Percentiles rank a stretch among this genome's conserved stretches.
Evolutionary conservation across 2,113 vertebrate genomes (phyloP).

Genomic region (Marmota monax): DNA sequence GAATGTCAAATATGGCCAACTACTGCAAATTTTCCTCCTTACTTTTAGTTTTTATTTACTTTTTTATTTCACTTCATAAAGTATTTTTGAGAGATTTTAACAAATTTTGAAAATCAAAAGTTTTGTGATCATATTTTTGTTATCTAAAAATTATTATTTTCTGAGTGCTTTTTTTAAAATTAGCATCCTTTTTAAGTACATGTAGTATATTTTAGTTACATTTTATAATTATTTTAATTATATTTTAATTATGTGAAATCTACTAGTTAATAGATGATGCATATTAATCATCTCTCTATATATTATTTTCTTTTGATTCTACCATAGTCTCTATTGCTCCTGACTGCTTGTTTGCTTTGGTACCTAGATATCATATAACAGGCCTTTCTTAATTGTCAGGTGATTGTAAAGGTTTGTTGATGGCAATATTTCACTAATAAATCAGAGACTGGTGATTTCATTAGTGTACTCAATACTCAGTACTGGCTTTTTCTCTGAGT

Average conservation of each 20-base stretch:
- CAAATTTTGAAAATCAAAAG: not conserved
- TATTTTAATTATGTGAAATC: not conserved
- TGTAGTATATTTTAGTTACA: not conserved
- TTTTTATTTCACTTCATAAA: not conserved
- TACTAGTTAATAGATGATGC: not conserved
- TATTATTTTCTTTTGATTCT: not conserved
- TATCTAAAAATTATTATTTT: conserved; percentile 31
- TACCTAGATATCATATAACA: not conserved
- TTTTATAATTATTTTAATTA: not conserved
- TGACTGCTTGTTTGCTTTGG: conserved; percentile 16
- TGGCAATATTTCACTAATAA: not conserved
- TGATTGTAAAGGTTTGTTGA: not conserved
- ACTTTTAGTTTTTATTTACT: not conserved
- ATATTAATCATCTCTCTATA: no score
- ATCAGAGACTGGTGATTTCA: not conserved
- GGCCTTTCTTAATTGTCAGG: not conserved
- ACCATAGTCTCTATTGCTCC: not conserved
- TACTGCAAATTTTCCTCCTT: not conserved
- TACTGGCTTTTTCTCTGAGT: not conserved
- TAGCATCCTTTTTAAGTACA: not conserved
- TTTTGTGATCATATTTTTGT: conserved; percentile 24
- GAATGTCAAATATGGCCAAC: not conserved
- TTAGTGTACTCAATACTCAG: not conserved
- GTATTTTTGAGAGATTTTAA: not conserved
- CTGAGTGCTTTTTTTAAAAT: not conserved